Evolutionary conservation across 2,797 vertebrate species (phyloP), one percentile per base, ranked within the genome.

Genomic region (Galaxias olidus): DNA sequence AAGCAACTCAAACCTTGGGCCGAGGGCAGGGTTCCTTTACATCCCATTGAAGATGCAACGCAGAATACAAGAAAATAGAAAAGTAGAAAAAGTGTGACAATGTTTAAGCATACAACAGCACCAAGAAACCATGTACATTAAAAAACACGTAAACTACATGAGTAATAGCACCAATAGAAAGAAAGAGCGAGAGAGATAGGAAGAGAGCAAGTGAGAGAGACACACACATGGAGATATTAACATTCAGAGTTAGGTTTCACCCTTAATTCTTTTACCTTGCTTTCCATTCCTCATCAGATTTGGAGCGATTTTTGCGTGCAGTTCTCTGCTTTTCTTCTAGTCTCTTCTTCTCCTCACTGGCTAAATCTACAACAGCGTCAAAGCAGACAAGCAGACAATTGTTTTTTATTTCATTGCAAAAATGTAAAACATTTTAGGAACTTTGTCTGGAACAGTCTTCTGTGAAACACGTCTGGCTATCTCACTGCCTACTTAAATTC

Each of bases 281-380:
- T 55, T 84, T 86, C 97, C 97, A 99, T 69, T 96, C 96, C 0
- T 92, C 88, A 6, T 92, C 92, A 0, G 79, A 90, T 71, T 89
- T 94, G 43, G 93, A 93, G 13, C 95, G 91, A 8, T 95, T 94
- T 81, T 94, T 96, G 59, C 96, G 94, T 66, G 96, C 84, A 4
- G 91, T 86, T 86, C 97, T 91, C 85, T 99, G 97, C 62, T 99
- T 98, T 75, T 98, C 96, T 75, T 98, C 97, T 73, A 99, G 88
- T 54, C 96, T 88, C 79, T 96, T 96, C 79, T 99, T 99, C 83
- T 98, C 93, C 69, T 71, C 91, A 74, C 95, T 95, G 57, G 97
- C 97, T 78, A 94, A 77, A 59, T 98, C 97, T 98, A 86, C 19
- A 80, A 53, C 18, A 81, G 72, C 71, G 55, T 1, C 41, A 44